A percentile compares a stretch with the other conserved stretches of the same genome.
phyloP scores from a whole-genome alignment of 2,888 invertebrate genomes.

The Nebria salina region DNA sequence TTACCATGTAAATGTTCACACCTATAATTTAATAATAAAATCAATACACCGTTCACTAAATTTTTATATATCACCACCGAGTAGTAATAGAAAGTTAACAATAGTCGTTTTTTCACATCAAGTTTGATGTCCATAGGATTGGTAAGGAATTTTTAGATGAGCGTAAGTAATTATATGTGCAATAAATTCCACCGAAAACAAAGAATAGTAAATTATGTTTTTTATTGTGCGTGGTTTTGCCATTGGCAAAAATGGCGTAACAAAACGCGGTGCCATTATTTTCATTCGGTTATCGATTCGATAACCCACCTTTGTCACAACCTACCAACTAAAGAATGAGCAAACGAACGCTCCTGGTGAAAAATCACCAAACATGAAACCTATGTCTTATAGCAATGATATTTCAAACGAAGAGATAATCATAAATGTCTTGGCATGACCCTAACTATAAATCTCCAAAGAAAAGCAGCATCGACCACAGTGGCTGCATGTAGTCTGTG shows the following conservation, averaged over 20 bases:
- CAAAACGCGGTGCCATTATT: constrained; percentile 22
- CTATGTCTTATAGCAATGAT: constrained; percentile 37
- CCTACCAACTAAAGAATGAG: constrained; percentile 11
- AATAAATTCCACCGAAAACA: not conserved
- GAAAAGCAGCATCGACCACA: constrained; percentile 13
- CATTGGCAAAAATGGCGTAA: not conserved
- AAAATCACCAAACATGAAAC: constrained; percentile 39
- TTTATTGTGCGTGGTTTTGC: not conserved
- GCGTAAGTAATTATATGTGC: not conserved
- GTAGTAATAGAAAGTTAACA: no score
- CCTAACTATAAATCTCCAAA: constrained; percentile 31
- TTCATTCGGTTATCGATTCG: constrained; percentile 29
- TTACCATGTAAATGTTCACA: no score
- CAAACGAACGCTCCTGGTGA: constrained; percentile 13
- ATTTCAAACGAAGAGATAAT: constrained; percentile 37
- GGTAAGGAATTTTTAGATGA: no score
- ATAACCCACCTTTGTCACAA: constrained; percentile 7
- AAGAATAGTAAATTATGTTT: not conserved
- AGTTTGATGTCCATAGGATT: no score
- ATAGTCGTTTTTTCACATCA: no score
- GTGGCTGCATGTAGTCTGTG: not conserved
- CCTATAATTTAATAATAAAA: no score
- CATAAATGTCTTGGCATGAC: constrained; percentile 40
- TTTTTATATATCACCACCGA: no score
- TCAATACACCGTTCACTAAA: no score